Evolutionary conservation across 2,113 vertebrate species (phyloP), one percentile per base, ranked within the genome.

Genomic region (Copsychus sechellarum): DNA sequence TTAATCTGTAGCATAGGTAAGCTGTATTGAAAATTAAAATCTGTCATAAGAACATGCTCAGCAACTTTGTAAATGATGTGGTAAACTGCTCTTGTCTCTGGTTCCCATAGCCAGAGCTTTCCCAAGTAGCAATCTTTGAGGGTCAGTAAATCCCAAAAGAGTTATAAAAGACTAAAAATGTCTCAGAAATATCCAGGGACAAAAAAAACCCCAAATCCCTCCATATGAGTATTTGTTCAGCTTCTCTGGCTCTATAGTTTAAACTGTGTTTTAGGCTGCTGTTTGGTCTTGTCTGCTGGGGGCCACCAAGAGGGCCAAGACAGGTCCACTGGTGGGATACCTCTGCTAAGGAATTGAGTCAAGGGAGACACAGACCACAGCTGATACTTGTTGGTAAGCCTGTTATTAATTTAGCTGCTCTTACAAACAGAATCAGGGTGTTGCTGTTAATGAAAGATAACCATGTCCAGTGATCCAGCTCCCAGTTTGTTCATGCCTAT

Each of bases 401-500:
- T 89, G 7, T 47, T 77, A n/a, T 18, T 66, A 50, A 62, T 66
- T 47, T 51, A 65, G 33, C 58, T 85, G 34, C 42, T 79, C 20
- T 9, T 42, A 20, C 8, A 48, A 36, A 33, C 25, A 54, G 33
- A 65, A 26, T 34, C 25, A 29, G 33, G 9, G 6, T 65, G 21
- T 36, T 65, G 19, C n/a, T 78, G 18, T 61, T 66, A 38, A 29
- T 22, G 56, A 53, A 25, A 38, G 22, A 5, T 47, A 61, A 33
- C 56, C 20, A 0, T 4, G 8, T 20, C 60, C 7, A 5, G 14
- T 31, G 54, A 64, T 42, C 26, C 48, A 64, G 31, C 36, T 83
- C 5, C 1, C 13, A 6, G 23, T 60, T 81, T 1, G 1, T 17
- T 80, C 24, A 1, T 8, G 11, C 5, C 22, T 12, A 1, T 0